Conservation (phyloP, 2,113 vertebrate species). For the Mastomys natalensis region DNA sequence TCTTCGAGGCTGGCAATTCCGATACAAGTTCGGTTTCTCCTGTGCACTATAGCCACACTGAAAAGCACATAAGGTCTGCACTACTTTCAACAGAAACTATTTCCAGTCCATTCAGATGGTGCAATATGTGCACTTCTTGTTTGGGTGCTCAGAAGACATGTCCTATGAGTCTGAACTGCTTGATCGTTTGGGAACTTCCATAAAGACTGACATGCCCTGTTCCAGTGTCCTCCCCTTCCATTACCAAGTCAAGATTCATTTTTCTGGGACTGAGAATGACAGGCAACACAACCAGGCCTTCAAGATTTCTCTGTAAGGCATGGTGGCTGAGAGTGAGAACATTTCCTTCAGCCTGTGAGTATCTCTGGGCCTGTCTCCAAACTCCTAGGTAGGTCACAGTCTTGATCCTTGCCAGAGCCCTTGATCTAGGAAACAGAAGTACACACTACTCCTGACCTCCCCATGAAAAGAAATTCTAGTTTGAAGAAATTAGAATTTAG, state of each 20-base stretch:
- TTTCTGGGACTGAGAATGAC: constrained; percentile 89
- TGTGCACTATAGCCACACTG: not conserved
- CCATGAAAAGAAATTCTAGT: not conserved
- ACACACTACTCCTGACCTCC: not conserved
- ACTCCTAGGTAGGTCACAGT: too few relatives aligned
- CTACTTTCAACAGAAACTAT: not conserved
- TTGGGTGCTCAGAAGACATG: not conserved
- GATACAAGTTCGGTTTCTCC: not conserved
- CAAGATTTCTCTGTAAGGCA: constrained; percentile 93
- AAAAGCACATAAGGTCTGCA: not conserved
- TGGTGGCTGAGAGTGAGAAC: constrained; percentile 91
- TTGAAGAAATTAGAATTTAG: not conserved
- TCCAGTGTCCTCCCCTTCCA: constrained; percentile 85
- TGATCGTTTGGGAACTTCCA: not conserved
- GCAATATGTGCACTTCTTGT: not conserved
- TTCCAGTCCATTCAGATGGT: not conserved
- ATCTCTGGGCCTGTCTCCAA: not conserved
- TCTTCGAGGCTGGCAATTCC: not conserved
- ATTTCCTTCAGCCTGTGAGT: constrained; percentile 94
- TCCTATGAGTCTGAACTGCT: not conserved
- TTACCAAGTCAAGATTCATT: constrained; percentile 97
- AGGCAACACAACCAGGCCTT: constrained; percentile 92
- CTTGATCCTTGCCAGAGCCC: not conserved
- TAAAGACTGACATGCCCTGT: not conserved
- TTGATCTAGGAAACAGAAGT: not conserved